A percentile compares a stretch with the other conserved stretches of the same genome.
phyloP scores from a whole-genome alignment of 1,140 invertebrate genomes.

The Bombus terrestris region DNA sequence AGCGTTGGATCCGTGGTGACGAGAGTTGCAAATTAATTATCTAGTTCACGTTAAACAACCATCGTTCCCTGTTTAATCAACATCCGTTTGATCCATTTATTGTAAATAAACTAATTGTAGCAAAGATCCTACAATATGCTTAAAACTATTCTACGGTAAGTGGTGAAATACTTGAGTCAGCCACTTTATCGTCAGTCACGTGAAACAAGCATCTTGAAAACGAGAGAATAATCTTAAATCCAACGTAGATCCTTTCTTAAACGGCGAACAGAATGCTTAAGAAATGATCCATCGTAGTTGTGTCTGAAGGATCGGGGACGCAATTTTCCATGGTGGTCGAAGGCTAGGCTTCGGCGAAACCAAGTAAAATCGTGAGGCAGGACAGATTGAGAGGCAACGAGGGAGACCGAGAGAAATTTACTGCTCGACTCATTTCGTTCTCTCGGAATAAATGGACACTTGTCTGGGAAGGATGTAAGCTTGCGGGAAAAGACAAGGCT shows the following conservation, averaged over 20 bases:
- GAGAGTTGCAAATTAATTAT: too few species aligned
- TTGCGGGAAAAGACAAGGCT: slow-evolving; percentile 43
- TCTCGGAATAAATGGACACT: slow-evolving; percentile 60
- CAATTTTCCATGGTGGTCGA: slow-evolving; percentile 49
- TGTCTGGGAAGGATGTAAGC: slow-evolving; percentile 49
- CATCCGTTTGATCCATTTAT: too few species aligned
- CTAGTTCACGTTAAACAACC: too few species aligned
- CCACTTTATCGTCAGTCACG: too few species aligned
- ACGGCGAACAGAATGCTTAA: neutral
- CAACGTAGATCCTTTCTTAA: neutral
- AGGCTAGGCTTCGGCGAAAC: too few species aligned
- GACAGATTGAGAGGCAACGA: neutral
- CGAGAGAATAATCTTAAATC: neutral
- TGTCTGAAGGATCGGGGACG: slow-evolving; percentile 2
- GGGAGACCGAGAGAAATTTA: slow-evolving; percentile 48
- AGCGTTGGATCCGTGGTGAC: too few species aligned
- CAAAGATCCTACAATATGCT: too few species aligned
- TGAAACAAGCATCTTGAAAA: neutral
- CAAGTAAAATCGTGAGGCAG: neutral
- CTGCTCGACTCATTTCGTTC: slow-evolving; percentile 51
- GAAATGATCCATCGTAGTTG: neutral
- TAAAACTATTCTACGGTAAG: too few species aligned
- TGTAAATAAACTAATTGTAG: too few species aligned
- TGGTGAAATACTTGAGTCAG: too few species aligned
- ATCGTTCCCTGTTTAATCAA: too few species aligned